Conservation (phyloP, 2,113 vertebrate genomes). For the Erpornis zantholeuca region DNA sequence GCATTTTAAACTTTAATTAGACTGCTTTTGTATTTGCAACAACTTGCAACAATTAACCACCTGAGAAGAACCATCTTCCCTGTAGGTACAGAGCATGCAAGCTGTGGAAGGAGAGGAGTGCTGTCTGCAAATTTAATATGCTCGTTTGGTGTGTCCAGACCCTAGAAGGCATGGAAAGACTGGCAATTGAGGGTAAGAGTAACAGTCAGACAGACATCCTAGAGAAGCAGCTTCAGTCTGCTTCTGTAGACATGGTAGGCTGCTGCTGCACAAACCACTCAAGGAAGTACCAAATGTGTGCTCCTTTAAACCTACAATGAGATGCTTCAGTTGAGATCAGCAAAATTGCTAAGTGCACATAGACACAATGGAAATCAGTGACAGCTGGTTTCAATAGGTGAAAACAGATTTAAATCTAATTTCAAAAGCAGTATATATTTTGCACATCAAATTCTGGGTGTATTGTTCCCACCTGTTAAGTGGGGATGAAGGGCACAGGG, state of each 20-base stretch:
- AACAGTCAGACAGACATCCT: neutral
- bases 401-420: neutral
- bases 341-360: neutral
- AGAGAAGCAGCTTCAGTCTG: neutral
- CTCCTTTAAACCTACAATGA: neutral
- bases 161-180: neutral
- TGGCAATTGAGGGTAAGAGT: neutral
- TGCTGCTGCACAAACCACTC: neutral
- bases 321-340: neutral
- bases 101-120: neutral
- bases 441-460: neutral
- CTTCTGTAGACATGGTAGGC: neutral
- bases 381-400: neutral
- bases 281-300: neutral
- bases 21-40: neutral
- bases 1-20: neutral
- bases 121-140: neutral
- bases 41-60: neutral
- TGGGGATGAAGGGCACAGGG: neutral
- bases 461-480: neutral
- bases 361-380: neutral
- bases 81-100: neutral
- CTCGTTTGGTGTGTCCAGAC: accelerated
- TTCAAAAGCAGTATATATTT: neutral
- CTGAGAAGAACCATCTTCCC: neutral